These are phyloP conservation scores for Drosophila ercepeae DNA, from an alignment of 1,140 invertebrate species.

Conservation along the genomic window DNA sequence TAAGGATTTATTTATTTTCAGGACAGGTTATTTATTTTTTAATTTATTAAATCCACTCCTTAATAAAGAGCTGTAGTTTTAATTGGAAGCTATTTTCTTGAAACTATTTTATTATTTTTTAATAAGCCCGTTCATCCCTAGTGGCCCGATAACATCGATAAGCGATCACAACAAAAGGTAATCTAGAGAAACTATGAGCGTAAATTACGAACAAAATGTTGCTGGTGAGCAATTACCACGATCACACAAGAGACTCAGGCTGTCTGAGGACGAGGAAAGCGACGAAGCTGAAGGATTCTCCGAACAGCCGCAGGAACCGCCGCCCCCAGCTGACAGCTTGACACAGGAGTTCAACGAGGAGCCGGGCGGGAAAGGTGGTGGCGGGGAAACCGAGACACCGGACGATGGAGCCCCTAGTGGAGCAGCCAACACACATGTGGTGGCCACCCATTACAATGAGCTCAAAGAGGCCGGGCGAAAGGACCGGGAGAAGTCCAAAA, in stretches of 20 bases:
- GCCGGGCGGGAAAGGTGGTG: conserved; percentile 7
- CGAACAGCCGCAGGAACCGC: background rate
- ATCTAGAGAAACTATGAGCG: conserved; percentile 47
- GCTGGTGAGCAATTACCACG: conserved; percentile 40
- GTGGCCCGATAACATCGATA: conserved; percentile 14
- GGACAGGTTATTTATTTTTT: too few species aligned
- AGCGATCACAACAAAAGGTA: background rate
- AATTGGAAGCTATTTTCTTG: too few species aligned
- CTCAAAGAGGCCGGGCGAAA: conserved; percentile 92
- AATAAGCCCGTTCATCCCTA: conserved; percentile 1
- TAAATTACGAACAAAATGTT: conserved; percentile 57
- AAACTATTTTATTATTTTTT: too few species aligned
- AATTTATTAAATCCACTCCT: too few species aligned
- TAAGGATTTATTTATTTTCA: too few species aligned
- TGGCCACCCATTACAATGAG: conserved; percentile 94
- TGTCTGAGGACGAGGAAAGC: conserved; percentile 62
- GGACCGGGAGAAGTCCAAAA: conserved; percentile 92
- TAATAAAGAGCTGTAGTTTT: too few species aligned
- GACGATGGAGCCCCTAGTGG: conserved; percentile 7
- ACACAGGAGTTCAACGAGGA: conserved; percentile 12
- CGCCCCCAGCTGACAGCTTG: background rate
- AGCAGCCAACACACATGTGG: conserved; percentile 86
- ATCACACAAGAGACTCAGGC: conserved; percentile 28
- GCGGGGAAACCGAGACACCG: background rate
- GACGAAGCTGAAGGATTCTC: conserved; percentile 27